Percentiles rank a stretch among this genome's conserved stretches.
Conservation (phyloP, 2,113 vertebrate species). For the Anhinga anhinga region DNA sequence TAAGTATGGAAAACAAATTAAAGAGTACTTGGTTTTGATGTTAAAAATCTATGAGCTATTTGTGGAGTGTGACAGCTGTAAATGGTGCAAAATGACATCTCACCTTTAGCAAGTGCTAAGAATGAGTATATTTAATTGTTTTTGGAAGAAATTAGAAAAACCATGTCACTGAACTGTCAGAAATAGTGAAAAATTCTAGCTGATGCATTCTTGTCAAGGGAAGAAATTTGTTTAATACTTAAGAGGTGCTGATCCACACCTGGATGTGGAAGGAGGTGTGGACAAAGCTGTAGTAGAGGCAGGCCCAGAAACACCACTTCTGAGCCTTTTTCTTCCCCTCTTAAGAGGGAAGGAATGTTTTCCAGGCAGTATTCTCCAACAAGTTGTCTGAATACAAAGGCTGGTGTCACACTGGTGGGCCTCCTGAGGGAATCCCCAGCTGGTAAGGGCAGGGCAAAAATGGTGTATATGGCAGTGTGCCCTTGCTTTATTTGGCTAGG, state of each 20-base stretch:
- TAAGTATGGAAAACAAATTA: not conserved
- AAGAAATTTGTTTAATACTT: not conserved
- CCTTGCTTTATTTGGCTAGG: not conserved
- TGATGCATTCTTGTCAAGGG: not conserved
- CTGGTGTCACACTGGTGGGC: not conserved
- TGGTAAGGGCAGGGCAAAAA: not conserved
- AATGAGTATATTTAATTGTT: not conserved
- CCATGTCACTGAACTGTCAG: not conserved
- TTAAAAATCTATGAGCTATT: not conserved
- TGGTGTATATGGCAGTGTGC: not conserved
- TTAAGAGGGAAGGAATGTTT: not conserved
- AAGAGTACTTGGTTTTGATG: not conserved
- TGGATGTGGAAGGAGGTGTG: not conserved
- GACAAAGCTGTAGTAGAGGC: not conserved
- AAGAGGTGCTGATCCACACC: not conserved
- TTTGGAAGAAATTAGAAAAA: not conserved
- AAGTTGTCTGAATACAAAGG: not conserved
- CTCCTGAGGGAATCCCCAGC: not conserved
- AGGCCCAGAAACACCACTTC: not conserved
- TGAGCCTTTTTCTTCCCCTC: not conserved
- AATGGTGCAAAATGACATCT: not conserved
- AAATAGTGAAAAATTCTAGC: not conserved
- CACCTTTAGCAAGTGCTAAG: not conserved
- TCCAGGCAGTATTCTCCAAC: not conserved
- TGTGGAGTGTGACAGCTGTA: not conserved